These are phyloP conservation scores for Papilio protenor DNA, from an alignment of 2,888 invertebrate genomes.

Conservation along the genomic window DNA sequence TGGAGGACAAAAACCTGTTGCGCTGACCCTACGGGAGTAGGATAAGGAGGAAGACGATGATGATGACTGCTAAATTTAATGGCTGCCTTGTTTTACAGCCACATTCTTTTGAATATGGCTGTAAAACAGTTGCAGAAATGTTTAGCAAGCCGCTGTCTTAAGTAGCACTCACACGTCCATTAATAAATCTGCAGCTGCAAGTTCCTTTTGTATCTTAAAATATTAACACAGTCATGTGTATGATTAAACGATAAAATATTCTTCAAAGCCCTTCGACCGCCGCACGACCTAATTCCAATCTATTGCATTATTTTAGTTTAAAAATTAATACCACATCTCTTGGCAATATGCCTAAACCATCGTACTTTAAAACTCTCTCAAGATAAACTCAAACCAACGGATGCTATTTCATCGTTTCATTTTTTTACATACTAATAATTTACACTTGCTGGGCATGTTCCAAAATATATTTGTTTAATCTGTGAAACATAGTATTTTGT, in stretches of 20 bases:
- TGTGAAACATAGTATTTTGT: constrained; percentile 37
- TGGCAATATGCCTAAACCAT: constrained; percentile 67
- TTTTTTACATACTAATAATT: constrained; percentile 43
- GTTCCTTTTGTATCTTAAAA: constrained; percentile 1
- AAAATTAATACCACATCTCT: constrained; percentile 61
- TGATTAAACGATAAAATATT: constrained; percentile 26
- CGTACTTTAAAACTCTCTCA: constrained; percentile 45
- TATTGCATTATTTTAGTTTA: constrained; percentile 61
- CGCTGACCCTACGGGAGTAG: no score
- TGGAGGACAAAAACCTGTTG: no score
- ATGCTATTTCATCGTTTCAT: constrained; percentile 41
- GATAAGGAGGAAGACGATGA: no score
- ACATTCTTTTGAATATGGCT: no score
- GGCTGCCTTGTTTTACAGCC: no score
- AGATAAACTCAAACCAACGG: constrained; percentile 43
- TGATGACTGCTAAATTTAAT: no score
- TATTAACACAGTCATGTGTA: constrained; percentile 5
- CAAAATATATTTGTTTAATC: constrained; percentile 41
- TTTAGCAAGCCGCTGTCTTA: not conserved
- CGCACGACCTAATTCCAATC: constrained; percentile 53
- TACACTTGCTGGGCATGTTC: constrained; percentile 40
- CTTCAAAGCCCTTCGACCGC: constrained; percentile 21
- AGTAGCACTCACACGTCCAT: constrained; percentile 5
- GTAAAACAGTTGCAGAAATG: not conserved
- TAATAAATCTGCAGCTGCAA: constrained; percentile 12